phyloP scores from a whole-genome alignment of 2,113 vertebrate genomes.

The Halcyon malimbica region DNA sequence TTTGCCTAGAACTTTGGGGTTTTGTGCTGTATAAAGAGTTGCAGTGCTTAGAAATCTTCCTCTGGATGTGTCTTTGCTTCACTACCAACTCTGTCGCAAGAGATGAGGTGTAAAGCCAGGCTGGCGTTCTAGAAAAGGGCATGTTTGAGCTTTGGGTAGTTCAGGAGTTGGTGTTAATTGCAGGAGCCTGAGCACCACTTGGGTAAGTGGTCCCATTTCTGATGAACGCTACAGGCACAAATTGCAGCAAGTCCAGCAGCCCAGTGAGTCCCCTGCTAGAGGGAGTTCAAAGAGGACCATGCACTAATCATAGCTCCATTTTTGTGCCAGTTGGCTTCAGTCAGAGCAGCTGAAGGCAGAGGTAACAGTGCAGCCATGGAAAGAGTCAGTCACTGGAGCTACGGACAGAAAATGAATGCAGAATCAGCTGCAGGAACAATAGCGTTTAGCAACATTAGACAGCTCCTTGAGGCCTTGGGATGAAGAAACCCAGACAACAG shows the following conservation, averaged over 20 bases:
- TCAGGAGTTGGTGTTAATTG: background rate
- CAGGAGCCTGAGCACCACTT: background rate
- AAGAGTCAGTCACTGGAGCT: background rate
- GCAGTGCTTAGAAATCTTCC: background rate
- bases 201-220: background rate
- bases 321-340: background rate
- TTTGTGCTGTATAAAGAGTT: background rate
- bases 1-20: background rate
- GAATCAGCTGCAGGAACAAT: constrained; percentile 8
- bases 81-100: background rate
- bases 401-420: background rate
- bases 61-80: background rate
- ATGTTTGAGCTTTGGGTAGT: background rate
- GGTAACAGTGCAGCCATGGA: background rate
- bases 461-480: background rate
- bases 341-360: background rate
- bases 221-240: background rate
- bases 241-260: background rate
- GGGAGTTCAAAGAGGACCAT: background rate
- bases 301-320: background rate
- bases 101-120: background rate
- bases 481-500: background rate
- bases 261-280: background rate
- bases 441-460: background rate
- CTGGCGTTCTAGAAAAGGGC: background rate